Conservation (phyloP, 64 coral and sea anemone genomes). For the Pocillopora verrucosa region DNA sequence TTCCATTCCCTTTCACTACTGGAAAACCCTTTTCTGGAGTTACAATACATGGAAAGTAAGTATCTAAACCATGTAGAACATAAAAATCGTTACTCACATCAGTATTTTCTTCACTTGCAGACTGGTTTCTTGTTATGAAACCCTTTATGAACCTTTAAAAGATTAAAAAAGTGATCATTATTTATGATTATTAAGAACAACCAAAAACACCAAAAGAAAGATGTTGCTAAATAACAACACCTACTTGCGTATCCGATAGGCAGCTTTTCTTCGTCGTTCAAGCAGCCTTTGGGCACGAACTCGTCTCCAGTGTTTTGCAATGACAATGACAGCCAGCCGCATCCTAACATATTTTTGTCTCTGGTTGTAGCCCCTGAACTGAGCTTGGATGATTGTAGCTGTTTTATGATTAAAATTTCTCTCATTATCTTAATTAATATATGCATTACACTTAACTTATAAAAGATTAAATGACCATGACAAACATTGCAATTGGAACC, state of each 20-base stretch:
- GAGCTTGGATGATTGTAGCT: slow-evolving; percentile 91
- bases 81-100: slow-evolving; percentile 53
- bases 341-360: slow-evolving; percentile 65
- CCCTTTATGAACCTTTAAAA: slow-evolving; percentile 83
- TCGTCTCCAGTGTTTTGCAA: slow-evolving; percentile 88
- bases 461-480: no score
- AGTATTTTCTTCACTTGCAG: slow-evolving; percentile 83
- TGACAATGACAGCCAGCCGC: slow-evolving; percentile 67
- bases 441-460: no score
- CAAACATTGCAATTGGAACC: no score
- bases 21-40: no score
- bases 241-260: slow-evolving; percentile 29
- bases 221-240: neutral
- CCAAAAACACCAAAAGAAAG: neutral
- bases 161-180: neutral
- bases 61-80: no score
- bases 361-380: slow-evolving; percentile 77
- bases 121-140: slow-evolving; percentile 88
- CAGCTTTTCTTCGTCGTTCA: slow-evolving; percentile 59
- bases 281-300: slow-evolving; percentile 75
- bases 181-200: neutral
- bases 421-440: no score
- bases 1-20: no score
- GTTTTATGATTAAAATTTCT: neutral
- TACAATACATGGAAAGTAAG: no score